Percentiles rank a stretch among this genome's conserved stretches.
phyloP scores from a whole-genome alignment of 23 tunicate genomes.

The Halocynthia roretzi region DNA sequence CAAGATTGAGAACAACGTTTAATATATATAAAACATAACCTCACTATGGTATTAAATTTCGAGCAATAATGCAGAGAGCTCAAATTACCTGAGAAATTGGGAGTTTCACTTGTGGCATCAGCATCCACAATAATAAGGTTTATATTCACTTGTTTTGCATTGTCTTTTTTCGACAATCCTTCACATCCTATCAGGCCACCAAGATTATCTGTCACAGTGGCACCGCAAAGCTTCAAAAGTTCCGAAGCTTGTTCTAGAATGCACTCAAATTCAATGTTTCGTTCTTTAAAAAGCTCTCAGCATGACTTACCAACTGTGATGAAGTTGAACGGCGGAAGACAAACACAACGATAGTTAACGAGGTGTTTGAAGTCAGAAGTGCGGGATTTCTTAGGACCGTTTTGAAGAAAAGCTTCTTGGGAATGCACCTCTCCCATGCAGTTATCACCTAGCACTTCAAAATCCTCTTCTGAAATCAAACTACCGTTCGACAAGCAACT shows the following conservation, averaged over 20 bases:
- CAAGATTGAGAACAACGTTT: not conserved
- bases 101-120: slow-evolving; percentile 30
- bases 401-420: not conserved
- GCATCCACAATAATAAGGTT: slow-evolving; percentile 52
- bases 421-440: slow-evolving; percentile 18
- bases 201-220: slow-evolving; percentile 27
- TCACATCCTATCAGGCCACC: slow-evolving; percentile 19
- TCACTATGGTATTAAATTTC: not conserved
- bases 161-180: not conserved
- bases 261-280: not conserved
- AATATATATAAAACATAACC: not conserved
- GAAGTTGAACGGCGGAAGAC: slow-evolving; percentile 50
- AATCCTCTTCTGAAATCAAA: slow-evolving; percentile 49
- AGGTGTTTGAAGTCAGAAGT: slow-evolving; percentile 18
- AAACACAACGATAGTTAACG: slow-evolving; percentile 22
- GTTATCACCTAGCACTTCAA: slow-evolving; percentile 62
- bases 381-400: slow-evolving; percentile 55
- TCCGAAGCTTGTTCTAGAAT: slow-evolving; percentile 41
- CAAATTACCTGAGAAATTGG: not conserved
- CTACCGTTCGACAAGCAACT: slow-evolving; percentile 29
- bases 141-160: not conserved
- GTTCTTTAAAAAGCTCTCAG: not conserved
- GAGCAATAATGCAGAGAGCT: not conserved
- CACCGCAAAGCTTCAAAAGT: slow-evolving; percentile 50
- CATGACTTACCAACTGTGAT: slow-evolving; percentile 45